Base-by-base conservation (phyloP, 1,140 invertebrate species). In the Planococcus citri region DNA sequence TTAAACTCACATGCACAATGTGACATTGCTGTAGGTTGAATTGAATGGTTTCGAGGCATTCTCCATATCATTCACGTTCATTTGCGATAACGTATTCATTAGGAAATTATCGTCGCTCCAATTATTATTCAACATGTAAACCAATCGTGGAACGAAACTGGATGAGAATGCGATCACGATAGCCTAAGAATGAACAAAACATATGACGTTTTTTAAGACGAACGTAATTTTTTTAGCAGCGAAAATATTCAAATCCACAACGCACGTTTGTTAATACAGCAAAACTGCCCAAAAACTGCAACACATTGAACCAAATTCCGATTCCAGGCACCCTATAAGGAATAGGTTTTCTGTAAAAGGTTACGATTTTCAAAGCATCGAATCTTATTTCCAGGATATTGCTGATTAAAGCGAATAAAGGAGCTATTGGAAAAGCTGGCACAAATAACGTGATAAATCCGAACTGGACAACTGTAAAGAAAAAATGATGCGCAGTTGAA, bases 121-220 rank as follows among this genome's bases (percentile, higher is more conserved):
- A 77, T 88, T 78, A 21, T 80, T 71, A 61, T 83, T 86, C 17
- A 85, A 81, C 3, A 80, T 80, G 79, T 98, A 98, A 9, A 97
- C 88, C 58, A 97, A 75, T 64, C 90, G 86, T 12, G 96, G 95
- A 72, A 99, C 92, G 79, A 98, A 95, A 75, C 98, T 94, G 0
- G 95, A 98, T 1, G 96, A 98, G 80, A 99, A 99, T 41, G 96
- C 96, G 76, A 99, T 98, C 68, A 99, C 95, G 75, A 98, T 94
- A 68, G 90, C 96, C 94, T 97, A 77, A 77, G 80, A 81, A n/a
- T n/a, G n/a, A 70, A 76, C 71, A 33, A 75, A 33, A 75, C 51
- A 69, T 17, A 12, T 25, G 9, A 24, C 8, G 6, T n/a, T n/a
- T 20, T 24, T 20, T 8, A 60, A 60, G 14, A 37, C 33, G 14